phyloP scores from a whole-genome alignment of 2,888 invertebrate genomes.

The Lycocerus yunnanus region DNA sequence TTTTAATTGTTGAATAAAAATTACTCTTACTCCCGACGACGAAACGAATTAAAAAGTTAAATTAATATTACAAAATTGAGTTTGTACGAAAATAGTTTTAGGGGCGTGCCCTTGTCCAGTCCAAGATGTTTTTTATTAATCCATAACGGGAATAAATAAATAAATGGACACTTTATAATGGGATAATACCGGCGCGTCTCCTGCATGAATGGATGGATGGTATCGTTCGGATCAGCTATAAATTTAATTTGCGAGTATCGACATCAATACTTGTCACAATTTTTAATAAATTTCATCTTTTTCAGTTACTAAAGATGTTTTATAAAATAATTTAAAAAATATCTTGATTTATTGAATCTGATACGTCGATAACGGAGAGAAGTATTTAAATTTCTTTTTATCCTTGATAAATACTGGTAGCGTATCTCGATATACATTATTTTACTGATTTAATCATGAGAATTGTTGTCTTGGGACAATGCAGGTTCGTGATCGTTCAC shows the following conservation, averaged over 20 bases:
- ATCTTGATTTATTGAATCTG: neutral
- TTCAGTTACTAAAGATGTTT: neutral
- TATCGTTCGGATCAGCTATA: neutral
- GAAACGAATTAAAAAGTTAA: neutral
- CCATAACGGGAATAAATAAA: too few relatives aligned
- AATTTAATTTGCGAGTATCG: neutral
- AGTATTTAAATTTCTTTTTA: neutral
- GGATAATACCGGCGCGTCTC: too few relatives aligned
- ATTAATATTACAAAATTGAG: neutral
- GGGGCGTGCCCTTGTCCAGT: neutral
- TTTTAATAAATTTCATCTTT: neutral
- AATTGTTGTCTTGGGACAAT: constrained; percentile 31
- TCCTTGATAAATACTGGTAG: constrained; percentile 10
- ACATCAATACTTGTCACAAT: constrained; percentile 1
- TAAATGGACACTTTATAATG: neutral
- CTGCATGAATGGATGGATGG: neutral
- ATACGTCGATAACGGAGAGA: neutral
- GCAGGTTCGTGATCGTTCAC: constrained; percentile 27
- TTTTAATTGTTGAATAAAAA: neutral
- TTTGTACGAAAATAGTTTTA: neutral
- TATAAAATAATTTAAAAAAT: neutral
- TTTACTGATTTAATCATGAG: constrained; percentile 31
- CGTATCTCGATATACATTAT: constrained; percentile 27
- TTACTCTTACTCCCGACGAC: neutral
- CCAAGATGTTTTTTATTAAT: neutral